Evolutionary conservation across 2,797 vertebrate species (phyloP), one percentile per base, ranked within the genome.

Genomic region (Vultur gryphus): DNA sequence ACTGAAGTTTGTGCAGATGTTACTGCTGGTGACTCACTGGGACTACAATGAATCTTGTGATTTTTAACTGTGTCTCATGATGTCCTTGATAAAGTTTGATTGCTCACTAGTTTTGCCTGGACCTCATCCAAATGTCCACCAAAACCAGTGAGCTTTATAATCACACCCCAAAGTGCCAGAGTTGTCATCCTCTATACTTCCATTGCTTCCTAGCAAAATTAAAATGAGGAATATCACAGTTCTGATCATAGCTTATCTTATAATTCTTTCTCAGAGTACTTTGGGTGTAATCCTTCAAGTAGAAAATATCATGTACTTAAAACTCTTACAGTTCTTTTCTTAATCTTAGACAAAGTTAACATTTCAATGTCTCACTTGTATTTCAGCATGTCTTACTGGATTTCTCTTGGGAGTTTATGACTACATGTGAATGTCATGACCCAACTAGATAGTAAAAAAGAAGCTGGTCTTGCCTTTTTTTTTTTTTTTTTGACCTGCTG

Each of bases 11-110:
- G 52, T 73, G 67, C 43, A 87, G 89, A 79, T 41, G 35, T 39
- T 84, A 51, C 59, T 69, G 41, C 49, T 67, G 2, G 2, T 58
- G 73, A 18, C 35, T 90, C 43, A 12, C 19, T 58, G 39, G 33
- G 62, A 62, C 31, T 28, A 10, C 44, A 89, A 6, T 54, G 41
- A 80, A 65, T 58, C 37, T 66, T 75, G 39, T 17, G 24, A 10
- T 6, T 82, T 86, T 55, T 87, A 72, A 73, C n/a, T 92, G 44
- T 62, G 17, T 65, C 52, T 91, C 6, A 1, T 54, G 73, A 88
- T 44, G 75, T 84, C 94, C 58, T 95, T 94, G 80, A 83, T 91
- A 80, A 91, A 92, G 62, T 91, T 66, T 89, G 67, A 87, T 94
- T 91, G 44, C 48, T 89, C n/a, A 21, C 18, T 72, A 55, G 44